Base-by-base conservation (phyloP, 2,797 vertebrate genomes). In the Fistularia tabacaria region DNA sequence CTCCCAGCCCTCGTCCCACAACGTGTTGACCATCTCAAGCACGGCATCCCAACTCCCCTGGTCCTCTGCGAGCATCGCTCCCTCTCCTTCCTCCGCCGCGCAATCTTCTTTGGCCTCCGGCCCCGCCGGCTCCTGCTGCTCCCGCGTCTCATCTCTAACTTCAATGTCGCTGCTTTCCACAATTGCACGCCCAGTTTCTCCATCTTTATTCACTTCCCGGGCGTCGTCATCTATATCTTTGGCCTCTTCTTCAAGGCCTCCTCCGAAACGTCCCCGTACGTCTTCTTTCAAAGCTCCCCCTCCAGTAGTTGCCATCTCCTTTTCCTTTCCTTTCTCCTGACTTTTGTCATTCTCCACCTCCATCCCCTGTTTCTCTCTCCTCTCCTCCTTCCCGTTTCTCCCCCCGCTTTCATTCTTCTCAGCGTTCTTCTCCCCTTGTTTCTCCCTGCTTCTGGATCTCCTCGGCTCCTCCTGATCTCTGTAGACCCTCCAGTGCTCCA, bases 11-110 rank as follows among this genome's bases (percentile, higher is more conserved):
- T 87, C 88, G 51, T 91, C 89, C 90, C 91, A 92, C 59, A 92
- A 64, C 0, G 89, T 90, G 66, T 91, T 90, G 48, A 92, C 90
- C 87, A 92, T 90, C 15, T 90, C 85, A 7, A 92, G 82, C 13
- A 92, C 88, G 1, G 74, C 63, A 14, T 91, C 90, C 91, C 91
- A 92, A 36, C 82, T 81, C 53, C 88, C 81, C 6, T 14, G 66
- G 51, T 74, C 83, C 3, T 75, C 80, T 36, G 15, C 68, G 36
- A 39, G 46, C 44, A 59, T 54, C 4, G 8, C 72, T 39, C 42
- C 62, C 51, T 63, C 71, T 53, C 38, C 68, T 46, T 11, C 74
- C 40, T 78, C 74, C 14, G 50, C 7, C 8, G 62, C 76, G 25
- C n/a, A 14, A 46, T 76, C 77, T 41, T 77, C 79, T 51, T 47